Conservation (phyloP, 2,113 vertebrate species). For the Calidris pugnax region DNA sequence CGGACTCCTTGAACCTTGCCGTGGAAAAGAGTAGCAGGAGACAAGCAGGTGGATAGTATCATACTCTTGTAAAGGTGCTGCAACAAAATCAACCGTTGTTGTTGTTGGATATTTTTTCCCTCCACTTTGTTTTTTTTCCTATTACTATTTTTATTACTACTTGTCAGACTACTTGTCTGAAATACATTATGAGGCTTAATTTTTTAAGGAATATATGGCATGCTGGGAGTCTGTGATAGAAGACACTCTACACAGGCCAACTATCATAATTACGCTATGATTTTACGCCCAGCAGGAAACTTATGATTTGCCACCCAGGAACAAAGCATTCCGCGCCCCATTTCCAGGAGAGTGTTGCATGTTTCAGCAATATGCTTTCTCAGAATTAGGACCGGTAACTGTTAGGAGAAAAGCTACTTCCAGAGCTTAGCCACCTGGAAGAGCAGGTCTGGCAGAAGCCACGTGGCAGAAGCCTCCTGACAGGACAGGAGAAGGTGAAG, state of each 20-base stretch:
- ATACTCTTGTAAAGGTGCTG: slow-evolving; percentile 19
- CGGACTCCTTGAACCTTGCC: neutral
- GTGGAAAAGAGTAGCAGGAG: neutral
- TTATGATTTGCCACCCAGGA: slow-evolving; percentile 66
- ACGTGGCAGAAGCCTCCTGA: no score
- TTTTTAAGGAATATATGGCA: slow-evolving; percentile 31
- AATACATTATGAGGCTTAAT: slow-evolving; percentile 30
- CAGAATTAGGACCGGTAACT: no score
- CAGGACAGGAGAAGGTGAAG: no score
- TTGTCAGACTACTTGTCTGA: slow-evolving; percentile 60
- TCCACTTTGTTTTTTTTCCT: neutral
- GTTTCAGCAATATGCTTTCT: no score
- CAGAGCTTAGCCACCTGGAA: no score
- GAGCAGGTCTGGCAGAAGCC: no score
- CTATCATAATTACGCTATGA: slow-evolving; percentile 56
- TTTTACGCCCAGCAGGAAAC: slow-evolving; percentile 56
- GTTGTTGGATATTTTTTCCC: neutral
- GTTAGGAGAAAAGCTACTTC: no score
- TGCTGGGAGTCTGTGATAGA: slow-evolving; percentile 47
- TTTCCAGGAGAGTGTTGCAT: no score
- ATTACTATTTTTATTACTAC: slow-evolving; percentile 54
- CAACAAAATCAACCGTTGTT: slow-evolving; percentile 13
- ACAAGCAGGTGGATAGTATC: neutral
- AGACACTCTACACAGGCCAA: slow-evolving; percentile 42
- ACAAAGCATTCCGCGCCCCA: no score